Percentiles rank a stretch among this genome's conserved stretches.
Evolutionary conservation across 1,140 invertebrate species (phyloP).

Genomic region (Papilio polytes): DNA sequence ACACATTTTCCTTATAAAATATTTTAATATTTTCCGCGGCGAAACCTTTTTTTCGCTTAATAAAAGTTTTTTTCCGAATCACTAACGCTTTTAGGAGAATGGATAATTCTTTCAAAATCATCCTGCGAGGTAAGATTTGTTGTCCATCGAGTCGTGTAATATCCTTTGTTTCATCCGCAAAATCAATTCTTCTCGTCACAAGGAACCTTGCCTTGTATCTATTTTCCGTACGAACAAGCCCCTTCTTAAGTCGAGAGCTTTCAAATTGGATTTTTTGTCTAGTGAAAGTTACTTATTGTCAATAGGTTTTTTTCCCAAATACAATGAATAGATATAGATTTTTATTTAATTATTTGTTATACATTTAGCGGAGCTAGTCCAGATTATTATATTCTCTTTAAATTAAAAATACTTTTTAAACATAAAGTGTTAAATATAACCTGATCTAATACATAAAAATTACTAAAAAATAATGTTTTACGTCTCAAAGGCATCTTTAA

Average conservation of each 20-base stretch:
- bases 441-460: too few species aligned
- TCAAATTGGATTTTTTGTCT: slow-evolving; percentile 43
- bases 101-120: slow-evolving; percentile 31
- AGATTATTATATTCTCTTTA: too few species aligned
- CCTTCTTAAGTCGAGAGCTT: slow-evolving; percentile 42
- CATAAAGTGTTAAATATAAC: too few species aligned
- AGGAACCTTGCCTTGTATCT: slow-evolving; percentile 46
- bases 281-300: background rate
- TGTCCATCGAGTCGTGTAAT: slow-evolving; percentile 36
- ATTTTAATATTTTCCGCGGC: slow-evolving; percentile 3
- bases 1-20: background rate
- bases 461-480: too few species aligned
- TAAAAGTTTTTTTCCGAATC: slow-evolving; percentile 21
- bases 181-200: slow-evolving; percentile 45
- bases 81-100: slow-evolving; percentile 29
- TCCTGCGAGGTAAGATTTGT: slow-evolving; percentile 24
- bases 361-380: too few species aligned
- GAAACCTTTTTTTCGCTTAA: slow-evolving; percentile 30
- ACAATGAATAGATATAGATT: too few species aligned
- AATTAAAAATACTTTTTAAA: too few species aligned
- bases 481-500: background rate
- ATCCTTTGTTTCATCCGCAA: slow-evolving; percentile 41
- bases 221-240: slow-evolving; percentile 52
- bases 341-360: too few species aligned
- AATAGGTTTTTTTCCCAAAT: background rate